Conservation (phyloP, 2,888 invertebrate species). For the Tolmerus cingulatus region DNA sequence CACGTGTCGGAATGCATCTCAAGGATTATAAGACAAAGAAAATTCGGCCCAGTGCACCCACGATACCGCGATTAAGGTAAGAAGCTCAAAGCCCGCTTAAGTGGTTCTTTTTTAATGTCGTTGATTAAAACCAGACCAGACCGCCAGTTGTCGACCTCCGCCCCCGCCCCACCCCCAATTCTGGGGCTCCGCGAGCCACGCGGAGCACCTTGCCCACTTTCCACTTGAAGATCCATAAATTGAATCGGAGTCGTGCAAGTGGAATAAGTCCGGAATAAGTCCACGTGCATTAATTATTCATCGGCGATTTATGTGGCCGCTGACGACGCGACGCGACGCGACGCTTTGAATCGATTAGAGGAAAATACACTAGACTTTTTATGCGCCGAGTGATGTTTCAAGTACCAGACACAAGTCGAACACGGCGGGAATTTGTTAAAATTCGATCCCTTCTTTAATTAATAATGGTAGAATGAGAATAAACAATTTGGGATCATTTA, state of each 20-base stretch:
- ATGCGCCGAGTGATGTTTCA: background rate
- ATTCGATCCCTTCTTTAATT: background rate
- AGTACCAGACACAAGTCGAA: background rate
- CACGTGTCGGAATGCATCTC: slow-evolving; percentile 1
- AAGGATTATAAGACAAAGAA: background rate
- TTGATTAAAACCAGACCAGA: background rate
- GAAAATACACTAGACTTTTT: background rate
- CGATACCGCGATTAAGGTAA: background rate
- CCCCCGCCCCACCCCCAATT: background rate
- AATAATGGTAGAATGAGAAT: background rate
- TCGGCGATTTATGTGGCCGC: background rate
- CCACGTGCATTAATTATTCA: background rate
- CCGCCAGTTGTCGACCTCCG: background rate
- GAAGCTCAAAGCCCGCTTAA: background rate
- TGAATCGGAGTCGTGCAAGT: background rate
- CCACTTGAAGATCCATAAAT: background rate
- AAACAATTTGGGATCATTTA: no score
- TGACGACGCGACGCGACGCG: background rate
- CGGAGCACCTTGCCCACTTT: background rate
- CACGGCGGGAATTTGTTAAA: background rate
- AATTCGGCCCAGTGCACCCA: background rate
- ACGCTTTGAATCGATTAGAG: background rate
- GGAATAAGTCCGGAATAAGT: background rate
- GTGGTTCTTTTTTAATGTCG: background rate
- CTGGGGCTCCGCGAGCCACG: background rate